Evolutionary conservation across 2,113 vertebrate species (phyloP), one percentile per base, ranked within the genome.

Genomic region (Sylvilagus bachmani): DNA sequence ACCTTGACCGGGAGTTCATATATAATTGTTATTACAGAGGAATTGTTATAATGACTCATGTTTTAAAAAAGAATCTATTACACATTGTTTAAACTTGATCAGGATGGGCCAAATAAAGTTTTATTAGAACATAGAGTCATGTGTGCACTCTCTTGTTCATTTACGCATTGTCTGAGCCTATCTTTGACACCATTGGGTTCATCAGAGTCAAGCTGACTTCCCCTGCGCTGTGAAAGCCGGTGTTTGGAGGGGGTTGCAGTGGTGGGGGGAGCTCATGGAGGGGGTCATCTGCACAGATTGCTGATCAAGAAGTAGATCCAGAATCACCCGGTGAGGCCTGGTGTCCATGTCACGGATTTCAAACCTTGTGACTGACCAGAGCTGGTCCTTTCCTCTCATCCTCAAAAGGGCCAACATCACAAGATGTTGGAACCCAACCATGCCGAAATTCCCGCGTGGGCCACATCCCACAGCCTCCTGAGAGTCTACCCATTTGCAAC

Each of bases 31-130:
- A 81, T 93, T 95, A 87, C 86, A 61, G 0, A 64, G 1, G 0
- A 2, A 88, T 85, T 96, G 22, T 91, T 97, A 31, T 89, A 95
- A 95, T 75, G 53, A 38, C 66, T 91, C 85, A 91, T 91, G 58
- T 79, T 96, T 94, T 44, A 44, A 62, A 25, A 90, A 87, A 94
- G 95, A 74, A 33, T 77, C 86, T 80, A 21, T 97, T 93, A 36
- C 85, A 69, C 9, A 33, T 91, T 91, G 88, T 77, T 77, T 97
- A 96, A 95, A 75, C 27, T 96, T 69, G 94, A 97, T 96, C 71
- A 58, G 79, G 79, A 96, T 49, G 53, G 87, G 95, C 94, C 96
- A 97, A 93, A 97, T 94, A 92, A 94, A 89, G 89, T 78, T 91
- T 0, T 0, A 58, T 74, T 95, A 77, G 93, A 77, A 97, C 92